Base-by-base conservation (phyloP, 2,113 vertebrate genomes). In the Saccopteryx bilineata region DNA sequence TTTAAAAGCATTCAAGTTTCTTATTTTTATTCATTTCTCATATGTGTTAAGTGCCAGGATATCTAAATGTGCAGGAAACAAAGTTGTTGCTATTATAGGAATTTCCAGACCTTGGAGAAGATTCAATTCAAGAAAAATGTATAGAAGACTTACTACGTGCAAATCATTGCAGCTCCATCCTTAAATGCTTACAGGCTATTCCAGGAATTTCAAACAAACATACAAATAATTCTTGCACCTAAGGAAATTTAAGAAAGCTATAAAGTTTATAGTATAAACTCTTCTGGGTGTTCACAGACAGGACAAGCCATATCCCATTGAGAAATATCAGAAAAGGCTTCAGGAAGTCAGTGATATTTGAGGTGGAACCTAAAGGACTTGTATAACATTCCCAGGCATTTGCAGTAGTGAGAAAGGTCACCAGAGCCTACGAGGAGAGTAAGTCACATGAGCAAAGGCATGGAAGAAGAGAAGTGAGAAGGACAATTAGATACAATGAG, bases 31-130 rank as follows among this genome's bases (percentile, higher is more conserved):
- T 76, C 8, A 86, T 82, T 87, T 33, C 15, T 66, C 68, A 65
- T 66, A n/a, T 92, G 18, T 65, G 54, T 71, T 80, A 80, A 93
- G 13, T 92, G 39, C 26, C 33, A 11, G 17, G 17, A 72, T 94
- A 56, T 66, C 48, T 63, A 80, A 81, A 71, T 3, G 78, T 56
- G 33, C 46, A 91, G 58, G 9, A 92, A 63, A 23, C 56, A 61
- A 75, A 87, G 10, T 81, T 68, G 23, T 33, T 92, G 46, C 46
- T 24, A 65, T 78, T 80, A 19, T 72, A 58, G 9, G 4, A 90
- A 19, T 39, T 86, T 96, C 96, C 71, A 74, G 31, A 83, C 28
- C 28, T 90, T 90, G 14, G 61, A 84, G 46, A 95, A 81, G 66
- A 88, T 92, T 92, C 28, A 48, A 6, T 83, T 96, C 24, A 60